These are phyloP conservation scores for Oryctes rhinoceros DNA, from an alignment of 1,140 invertebrate species.

Conservation along the genomic window DNA sequence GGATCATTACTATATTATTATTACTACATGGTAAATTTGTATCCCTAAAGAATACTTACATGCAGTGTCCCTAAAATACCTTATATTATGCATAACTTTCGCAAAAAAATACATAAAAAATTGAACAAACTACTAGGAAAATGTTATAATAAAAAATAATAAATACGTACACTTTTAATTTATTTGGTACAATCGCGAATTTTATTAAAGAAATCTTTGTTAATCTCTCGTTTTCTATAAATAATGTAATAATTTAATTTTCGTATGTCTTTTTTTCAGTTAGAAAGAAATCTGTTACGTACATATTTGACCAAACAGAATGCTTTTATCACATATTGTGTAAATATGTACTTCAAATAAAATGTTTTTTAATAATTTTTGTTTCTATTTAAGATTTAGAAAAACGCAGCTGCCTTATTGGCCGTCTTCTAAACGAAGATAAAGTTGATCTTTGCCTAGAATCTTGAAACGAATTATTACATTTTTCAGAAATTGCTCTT, in stretches of 20 bases:
- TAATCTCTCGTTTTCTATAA: conserved; percentile 13
- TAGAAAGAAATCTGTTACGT: neutral
- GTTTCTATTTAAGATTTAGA: neutral
- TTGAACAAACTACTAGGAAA: conserved; percentile 20
- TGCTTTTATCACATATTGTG: conserved; percentile 40
- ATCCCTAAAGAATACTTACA: conserved; percentile 39
- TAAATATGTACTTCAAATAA: conserved; percentile 41
- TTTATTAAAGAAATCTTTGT: neutral
- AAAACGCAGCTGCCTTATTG: too few species aligned
- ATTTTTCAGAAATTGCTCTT: too few species aligned
- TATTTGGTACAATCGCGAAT: neutral
- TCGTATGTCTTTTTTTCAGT: conserved; percentile 33
- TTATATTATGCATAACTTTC: neutral
- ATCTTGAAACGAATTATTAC: too few species aligned
- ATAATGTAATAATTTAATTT: neutral
- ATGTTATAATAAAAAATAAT: neutral
- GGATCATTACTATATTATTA: conserved; percentile 41
- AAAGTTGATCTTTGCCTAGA: too few species aligned
- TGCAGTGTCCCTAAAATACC: conserved; percentile 2
- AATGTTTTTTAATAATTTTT: conserved; percentile 36
- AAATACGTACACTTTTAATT: conserved; percentile 25
- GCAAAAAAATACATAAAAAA: conserved; percentile 18
- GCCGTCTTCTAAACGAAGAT: too few species aligned
- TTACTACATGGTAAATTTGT: conserved; percentile 37
- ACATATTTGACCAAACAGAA: conserved; percentile 33